Conservation (phyloP, 2,113 vertebrate genomes). For the Clarias batrachus region DNA sequence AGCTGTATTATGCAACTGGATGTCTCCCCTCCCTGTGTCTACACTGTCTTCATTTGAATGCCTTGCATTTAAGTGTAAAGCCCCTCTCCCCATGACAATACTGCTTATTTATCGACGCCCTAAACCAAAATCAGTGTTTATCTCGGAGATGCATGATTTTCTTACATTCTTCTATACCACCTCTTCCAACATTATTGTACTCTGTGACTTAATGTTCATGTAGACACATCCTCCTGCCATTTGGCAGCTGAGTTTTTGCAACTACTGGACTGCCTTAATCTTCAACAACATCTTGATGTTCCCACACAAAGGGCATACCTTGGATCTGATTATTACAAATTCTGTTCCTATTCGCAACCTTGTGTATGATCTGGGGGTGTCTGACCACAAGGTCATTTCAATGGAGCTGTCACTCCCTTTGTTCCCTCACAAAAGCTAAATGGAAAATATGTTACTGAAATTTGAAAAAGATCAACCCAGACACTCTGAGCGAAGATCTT, state of each 20-base stretch:
- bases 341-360: background rate
- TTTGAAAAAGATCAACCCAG: background rate
- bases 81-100: background rate
- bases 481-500: background rate
- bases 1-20: background rate
- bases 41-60: constrained; percentile 12
- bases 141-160: constrained; percentile 16
- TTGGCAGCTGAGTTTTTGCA: constrained; percentile 22
- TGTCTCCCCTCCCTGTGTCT: background rate
- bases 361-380: constrained; percentile 4
- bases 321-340: constrained; percentile 12
- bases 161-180: constrained; percentile 2
- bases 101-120: constrained; percentile 18
- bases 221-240: constrained; percentile 19
- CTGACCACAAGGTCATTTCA: background rate
- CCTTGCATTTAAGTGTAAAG: constrained; percentile 25
- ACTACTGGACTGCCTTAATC: constrained; percentile 12
- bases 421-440: background rate
- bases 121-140: constrained; percentile 5
- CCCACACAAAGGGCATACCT: constrained; percentile 25
- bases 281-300: constrained; percentile 13
- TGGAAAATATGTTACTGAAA: background rate
- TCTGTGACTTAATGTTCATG: constrained; percentile 20
- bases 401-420: background rate
- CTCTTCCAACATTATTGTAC: constrained; percentile 28